Conservation (phyloP, 2,113 vertebrate genomes). For the Sminthopsis crassicaudata region DNA sequence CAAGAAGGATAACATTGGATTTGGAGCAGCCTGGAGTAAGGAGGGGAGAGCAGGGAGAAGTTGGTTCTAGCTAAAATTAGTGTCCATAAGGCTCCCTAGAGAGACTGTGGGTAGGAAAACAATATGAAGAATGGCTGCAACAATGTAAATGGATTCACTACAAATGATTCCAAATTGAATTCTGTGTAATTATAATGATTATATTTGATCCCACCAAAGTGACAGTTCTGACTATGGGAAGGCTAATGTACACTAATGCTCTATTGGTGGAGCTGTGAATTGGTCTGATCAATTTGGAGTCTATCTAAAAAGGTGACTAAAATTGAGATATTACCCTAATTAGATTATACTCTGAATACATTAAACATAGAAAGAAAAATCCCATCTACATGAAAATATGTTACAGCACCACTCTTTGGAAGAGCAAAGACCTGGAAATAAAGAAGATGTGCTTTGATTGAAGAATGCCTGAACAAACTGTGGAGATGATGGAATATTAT, state of each 20-base stretch:
- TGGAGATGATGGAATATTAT: neutral
- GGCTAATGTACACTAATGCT: neutral
- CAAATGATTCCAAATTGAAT: neutral
- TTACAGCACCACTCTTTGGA: neutral
- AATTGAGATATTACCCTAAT: neutral
- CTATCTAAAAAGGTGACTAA: neutral
- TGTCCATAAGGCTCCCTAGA: neutral
- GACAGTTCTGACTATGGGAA: neutral
- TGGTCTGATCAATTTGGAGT: neutral
- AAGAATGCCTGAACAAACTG: neutral
- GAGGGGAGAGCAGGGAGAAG: neutral
- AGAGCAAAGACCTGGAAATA: neutral
- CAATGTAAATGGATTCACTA: neutral
- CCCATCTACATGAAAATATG: neutral
- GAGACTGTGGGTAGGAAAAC: neutral
- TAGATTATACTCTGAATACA: neutral
- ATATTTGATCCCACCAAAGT: neutral
- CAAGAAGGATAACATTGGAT: neutral
- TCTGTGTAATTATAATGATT: neutral
- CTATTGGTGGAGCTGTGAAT: neutral
- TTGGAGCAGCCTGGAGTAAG: neutral
- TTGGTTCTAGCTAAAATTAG: neutral
- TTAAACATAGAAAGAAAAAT: neutral
- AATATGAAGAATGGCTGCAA: neutral
- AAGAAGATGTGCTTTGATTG: neutral